Percentiles rank a stretch among this genome's conserved stretches.
These are phyloP conservation scores for Thereva nobilitata DNA, from an alignment of 2,888 invertebrate species.

Conservation along the genomic window DNA sequence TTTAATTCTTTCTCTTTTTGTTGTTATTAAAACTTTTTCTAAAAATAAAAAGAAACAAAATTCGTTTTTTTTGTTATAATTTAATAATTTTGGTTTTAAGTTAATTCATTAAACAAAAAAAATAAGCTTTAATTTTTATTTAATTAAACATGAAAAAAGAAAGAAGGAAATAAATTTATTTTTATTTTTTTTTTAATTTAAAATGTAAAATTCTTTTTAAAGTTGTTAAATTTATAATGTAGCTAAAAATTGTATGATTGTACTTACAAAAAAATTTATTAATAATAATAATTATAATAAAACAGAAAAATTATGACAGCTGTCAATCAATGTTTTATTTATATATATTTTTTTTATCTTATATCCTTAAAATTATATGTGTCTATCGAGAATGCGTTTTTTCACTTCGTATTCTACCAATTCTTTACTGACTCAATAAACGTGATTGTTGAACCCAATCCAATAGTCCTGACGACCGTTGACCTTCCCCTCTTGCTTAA, in stretches of 20 bases:
- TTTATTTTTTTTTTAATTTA: conserved; percentile 2
- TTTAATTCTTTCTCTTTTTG: not conserved
- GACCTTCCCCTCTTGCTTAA: too few species aligned
- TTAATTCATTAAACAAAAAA: too few species aligned
- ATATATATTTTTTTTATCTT: not conserved
- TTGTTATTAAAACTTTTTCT: too few species aligned
- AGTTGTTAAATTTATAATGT: not conserved
- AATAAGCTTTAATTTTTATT: not conserved
- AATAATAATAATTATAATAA: too few species aligned
- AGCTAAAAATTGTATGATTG: conserved; percentile 2
- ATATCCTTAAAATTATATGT: not conserved
- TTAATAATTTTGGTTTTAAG: too few species aligned
- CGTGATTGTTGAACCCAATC: too few species aligned
- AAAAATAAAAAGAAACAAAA: too few species aligned
- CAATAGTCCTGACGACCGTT: too few species aligned
- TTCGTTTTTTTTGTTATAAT: too few species aligned
- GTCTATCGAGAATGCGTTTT: too few species aligned
- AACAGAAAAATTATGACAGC: not conserved
- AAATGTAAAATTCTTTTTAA: not conserved
- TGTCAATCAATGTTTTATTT: conserved; percentile 4
- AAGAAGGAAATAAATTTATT: not conserved
- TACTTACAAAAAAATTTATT: conserved; percentile 10
- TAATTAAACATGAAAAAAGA: not conserved
- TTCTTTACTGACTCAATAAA: too few species aligned
- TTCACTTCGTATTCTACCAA: too few species aligned